Percentiles rank a stretch among this genome's conserved stretches.
phyloP scores from a whole-genome alignment of 2,113 vertebrate genomes.

The Phalacrocorax pelagicus region DNA sequence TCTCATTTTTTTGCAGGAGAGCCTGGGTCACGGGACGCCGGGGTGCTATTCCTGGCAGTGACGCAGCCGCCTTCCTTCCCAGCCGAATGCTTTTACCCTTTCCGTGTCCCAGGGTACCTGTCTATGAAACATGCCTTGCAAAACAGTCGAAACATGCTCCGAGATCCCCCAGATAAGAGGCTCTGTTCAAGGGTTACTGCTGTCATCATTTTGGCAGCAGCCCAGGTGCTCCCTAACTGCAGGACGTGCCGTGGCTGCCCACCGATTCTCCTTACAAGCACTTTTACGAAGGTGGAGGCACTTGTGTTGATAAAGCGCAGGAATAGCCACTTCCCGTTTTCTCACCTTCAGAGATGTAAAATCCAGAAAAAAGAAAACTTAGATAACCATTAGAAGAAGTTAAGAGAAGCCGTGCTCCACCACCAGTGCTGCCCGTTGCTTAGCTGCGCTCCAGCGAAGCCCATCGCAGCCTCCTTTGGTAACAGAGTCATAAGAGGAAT shows the following conservation, averaged over 20 bases:
- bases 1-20: background rate
- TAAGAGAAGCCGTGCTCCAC: background rate
- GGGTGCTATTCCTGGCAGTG: slow-evolving; percentile 42
- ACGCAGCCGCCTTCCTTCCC: background rate
- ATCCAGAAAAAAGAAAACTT: background rate
- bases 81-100: background rate
- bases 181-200: background rate
- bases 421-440: background rate
- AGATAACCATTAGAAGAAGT: background rate
- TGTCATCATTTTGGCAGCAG: background rate
- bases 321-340: background rate
- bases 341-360: background rate
- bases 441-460: background rate
- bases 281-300: background rate
- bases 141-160: background rate
- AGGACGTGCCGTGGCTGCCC: background rate
- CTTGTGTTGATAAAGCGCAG: background rate
- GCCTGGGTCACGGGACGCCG: background rate
- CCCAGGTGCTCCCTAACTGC: background rate
- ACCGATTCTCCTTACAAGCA: background rate
- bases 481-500: background rate
- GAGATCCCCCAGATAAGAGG: slow-evolving; percentile 27
- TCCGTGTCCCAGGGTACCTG: slow-evolving; percentile 14
- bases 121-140: background rate
- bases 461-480: background rate